Evolutionary conservation across 2,888 invertebrate genomes (phyloP).

Genomic region (Acleris holmiana): DNA sequence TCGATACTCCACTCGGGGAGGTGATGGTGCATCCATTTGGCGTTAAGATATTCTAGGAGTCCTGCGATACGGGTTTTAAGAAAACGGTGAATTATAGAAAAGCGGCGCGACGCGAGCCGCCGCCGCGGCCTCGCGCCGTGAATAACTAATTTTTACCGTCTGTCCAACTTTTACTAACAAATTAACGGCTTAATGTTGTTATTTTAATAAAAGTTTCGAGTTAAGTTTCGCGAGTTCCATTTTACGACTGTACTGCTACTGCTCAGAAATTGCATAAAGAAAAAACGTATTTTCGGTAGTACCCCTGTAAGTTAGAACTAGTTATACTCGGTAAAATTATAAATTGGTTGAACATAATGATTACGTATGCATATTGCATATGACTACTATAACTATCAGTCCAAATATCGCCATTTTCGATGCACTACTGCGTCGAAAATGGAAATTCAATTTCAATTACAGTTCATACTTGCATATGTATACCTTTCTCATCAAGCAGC

Average conservation of each 20-base stretch:
- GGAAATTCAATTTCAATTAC: too few species aligned
- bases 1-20: too few species aligned
- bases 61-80: slow-evolving; percentile 41
- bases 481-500: too few species aligned
- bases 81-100: slow-evolving; percentile 73
- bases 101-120: slow-evolving; percentile 64
- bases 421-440: too few species aligned
- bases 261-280: slow-evolving; percentile 69
- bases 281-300: not conserved
- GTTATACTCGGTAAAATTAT: too few species aligned
- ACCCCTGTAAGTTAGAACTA: too few species aligned
- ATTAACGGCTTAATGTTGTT: slow-evolving; percentile 81
- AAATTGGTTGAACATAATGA: too few species aligned
- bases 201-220: slow-evolving; percentile 80
- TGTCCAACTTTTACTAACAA: slow-evolving; percentile 82
- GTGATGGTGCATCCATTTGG: too few species aligned
- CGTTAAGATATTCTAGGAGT: slow-evolving; percentile 14
- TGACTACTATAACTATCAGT: too few species aligned
- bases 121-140: slow-evolving; percentile 65
- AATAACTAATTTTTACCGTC: slow-evolving; percentile 82
- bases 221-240: slow-evolving; percentile 72
- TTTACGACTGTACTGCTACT: slow-evolving; percentile 65
- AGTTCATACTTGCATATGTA: too few species aligned
- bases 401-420: too few species aligned
- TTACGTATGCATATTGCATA: too few species aligned